These are phyloP conservation scores for Sarcophilus harrisii DNA, from an alignment of 2,797 vertebrate genomes.

Conservation along the genomic window DNA sequence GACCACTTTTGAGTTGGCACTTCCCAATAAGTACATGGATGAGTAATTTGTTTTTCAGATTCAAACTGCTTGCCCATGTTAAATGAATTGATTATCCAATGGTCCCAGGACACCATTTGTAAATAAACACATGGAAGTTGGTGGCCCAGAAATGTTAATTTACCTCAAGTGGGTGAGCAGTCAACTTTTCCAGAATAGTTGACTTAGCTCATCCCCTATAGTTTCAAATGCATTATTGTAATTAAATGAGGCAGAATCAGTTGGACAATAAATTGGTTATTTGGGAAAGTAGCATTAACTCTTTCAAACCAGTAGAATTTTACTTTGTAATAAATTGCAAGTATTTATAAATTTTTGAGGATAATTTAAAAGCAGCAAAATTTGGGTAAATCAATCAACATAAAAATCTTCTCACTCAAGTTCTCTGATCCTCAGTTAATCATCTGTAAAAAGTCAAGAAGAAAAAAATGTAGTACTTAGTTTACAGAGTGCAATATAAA, in stretches of 20 bases:
- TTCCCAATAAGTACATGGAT: constrained; percentile 31
- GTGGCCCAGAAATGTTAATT: constrained; percentile 77
- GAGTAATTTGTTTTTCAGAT: constrained; percentile 45
- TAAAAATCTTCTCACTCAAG: background rate
- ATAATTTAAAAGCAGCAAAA: constrained; percentile 30
- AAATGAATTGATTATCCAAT: constrained; percentile 67
- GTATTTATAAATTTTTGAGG: constrained; percentile 30
- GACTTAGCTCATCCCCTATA: constrained; percentile 42
- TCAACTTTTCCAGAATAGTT: constrained; percentile 69
- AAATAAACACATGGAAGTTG: constrained; percentile 67
- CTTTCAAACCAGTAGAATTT: background rate
- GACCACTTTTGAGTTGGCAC: background rate
- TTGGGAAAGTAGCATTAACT: constrained; percentile 49
- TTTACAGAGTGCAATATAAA: background rate
- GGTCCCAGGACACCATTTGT: constrained; percentile 62
- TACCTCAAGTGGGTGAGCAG: constrained; percentile 66
- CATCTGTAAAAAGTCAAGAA: background rate
- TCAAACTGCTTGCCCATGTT: constrained; percentile 53
- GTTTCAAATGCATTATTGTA: constrained; percentile 22
- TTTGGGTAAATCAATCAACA: constrained; percentile 8
- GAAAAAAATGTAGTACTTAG: background rate
- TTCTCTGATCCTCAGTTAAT: background rate
- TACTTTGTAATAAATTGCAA: background rate
- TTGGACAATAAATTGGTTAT: constrained; percentile 49
- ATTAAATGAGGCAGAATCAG: constrained; percentile 65